A percentile compares a stretch with the other conserved stretches of the same genome.
phyloP scores from a whole-genome alignment of 2,888 invertebrate genomes.

The Dione juno region DNA sequence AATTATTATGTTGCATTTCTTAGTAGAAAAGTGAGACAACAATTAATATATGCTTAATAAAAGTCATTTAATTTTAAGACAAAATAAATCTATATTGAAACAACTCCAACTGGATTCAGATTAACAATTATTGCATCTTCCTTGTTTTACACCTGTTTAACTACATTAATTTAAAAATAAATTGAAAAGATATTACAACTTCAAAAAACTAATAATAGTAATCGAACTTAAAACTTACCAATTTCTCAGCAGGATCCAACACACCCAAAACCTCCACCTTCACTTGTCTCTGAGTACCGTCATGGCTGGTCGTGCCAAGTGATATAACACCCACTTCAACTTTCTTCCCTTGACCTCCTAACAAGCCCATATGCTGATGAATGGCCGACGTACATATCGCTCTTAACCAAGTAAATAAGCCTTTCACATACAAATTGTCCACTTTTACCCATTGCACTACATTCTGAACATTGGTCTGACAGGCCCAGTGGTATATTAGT shows the following conservation, averaged over 20 bases:
- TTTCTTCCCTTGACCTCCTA: constrained; percentile 88
- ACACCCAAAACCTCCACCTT: constrained; percentile 95
- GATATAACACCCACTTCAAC: constrained; percentile 94
- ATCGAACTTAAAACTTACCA: constrained; percentile 62
- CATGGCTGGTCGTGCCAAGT: constrained; percentile 92
- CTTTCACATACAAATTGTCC: constrained; percentile 81
- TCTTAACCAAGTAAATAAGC: constrained; percentile 85
- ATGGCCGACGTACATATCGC: constrained; percentile 91
- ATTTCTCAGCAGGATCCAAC: constrained; percentile 88
- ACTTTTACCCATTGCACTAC: constrained; percentile 94
- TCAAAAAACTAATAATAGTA: background rate
- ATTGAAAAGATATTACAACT: no score
- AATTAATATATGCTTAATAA: no score
- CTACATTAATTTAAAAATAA: no score
- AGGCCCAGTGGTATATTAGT: constrained; percentile 95
- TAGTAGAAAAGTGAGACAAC: no score
- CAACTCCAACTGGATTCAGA: no score
- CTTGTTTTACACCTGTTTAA: no score
- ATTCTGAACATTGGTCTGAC: constrained; percentile 94
- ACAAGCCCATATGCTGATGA: constrained; percentile 88
- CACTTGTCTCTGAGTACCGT: constrained; percentile 89
- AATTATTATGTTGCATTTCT: background rate
- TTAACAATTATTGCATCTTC: no score
- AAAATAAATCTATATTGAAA: no score
- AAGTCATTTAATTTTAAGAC: no score